Evolutionary conservation across 1,140 invertebrate species (phyloP).

Genomic region (Drosophila littoralis): DNA sequence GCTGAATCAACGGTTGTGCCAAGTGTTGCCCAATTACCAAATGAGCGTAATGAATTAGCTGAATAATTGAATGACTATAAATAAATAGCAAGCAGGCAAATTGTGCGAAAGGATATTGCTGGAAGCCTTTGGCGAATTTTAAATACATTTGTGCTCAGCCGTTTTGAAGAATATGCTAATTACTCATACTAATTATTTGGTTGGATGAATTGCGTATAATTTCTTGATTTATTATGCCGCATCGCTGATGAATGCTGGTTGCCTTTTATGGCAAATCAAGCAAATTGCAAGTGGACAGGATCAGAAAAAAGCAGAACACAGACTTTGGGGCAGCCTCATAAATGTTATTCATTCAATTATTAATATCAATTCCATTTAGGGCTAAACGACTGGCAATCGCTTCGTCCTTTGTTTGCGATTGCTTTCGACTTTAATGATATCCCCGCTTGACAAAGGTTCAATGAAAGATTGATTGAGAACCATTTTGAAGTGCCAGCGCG

Average conservation of each 20-base stretch:
- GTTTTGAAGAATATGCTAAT: conserved; percentile 31
- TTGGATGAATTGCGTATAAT: conserved; percentile 22
- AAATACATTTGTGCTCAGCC: conserved; percentile 4
- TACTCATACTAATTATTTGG: conserved; percentile 39
- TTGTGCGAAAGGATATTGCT: neutral
- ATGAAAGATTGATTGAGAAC: conserved; percentile 76
- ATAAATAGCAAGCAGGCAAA: neutral
- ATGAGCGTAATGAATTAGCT: neutral
- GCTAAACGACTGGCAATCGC: conserved; percentile 56
- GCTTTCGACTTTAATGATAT: conserved; percentile 75
- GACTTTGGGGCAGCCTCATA: neutral
- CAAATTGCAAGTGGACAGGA: conserved; percentile 23
- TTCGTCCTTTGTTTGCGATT: conserved; percentile 38
- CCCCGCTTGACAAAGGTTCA: conserved; percentile 76
- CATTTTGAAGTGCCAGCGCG: conserved; percentile 63
- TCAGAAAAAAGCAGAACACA: neutral
- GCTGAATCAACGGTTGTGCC: neutral
- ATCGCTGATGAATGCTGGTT: conserved; percentile 15
- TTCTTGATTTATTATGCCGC: conserved; percentile 43
- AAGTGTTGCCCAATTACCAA: neutral
- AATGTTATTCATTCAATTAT: conserved; percentile 67
- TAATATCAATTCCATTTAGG: conserved; percentile 69
- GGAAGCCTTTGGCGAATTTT: neutral
- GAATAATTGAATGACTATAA: conserved; percentile 23
- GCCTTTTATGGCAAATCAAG: conserved; percentile 39